Evolutionary conservation across 1,140 invertebrate species (phyloP).

Genomic region (Hyles euphorbiae): DNA sequence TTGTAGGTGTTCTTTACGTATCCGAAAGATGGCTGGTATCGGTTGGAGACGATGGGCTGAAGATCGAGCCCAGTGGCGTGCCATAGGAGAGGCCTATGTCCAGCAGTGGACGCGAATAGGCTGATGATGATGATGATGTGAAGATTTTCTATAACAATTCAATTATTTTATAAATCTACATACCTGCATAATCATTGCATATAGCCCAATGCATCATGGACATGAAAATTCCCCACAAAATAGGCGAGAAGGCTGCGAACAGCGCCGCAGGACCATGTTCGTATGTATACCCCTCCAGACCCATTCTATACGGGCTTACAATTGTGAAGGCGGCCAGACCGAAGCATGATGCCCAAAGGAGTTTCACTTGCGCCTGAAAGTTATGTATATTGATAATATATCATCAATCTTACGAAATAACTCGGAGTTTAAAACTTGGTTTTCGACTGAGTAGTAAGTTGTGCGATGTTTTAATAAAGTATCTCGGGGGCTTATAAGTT

Average conservation of each 20-base stretch:
- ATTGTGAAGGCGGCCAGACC: constrained; percentile 76
- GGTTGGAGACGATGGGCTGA: no score
- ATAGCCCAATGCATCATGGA: constrained; percentile 78
- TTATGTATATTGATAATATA: constrained; percentile 1
- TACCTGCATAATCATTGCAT: constrained; percentile 61
- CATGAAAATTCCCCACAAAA: constrained; percentile 82
- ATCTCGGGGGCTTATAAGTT: no score
- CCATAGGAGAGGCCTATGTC: no score
- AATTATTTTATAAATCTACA: background rate
- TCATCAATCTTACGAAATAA: constrained; percentile 3
- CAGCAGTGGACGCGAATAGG: no score
- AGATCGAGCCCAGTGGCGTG: no score
- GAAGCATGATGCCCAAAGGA: constrained; percentile 76
- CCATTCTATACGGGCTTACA: constrained; percentile 80
- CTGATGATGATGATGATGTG: no score
- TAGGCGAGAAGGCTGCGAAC: constrained; percentile 84
- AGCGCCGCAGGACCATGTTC: constrained; percentile 79
- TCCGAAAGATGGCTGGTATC: no score
- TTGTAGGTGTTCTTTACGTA: no score
- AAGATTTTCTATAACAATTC: background rate
- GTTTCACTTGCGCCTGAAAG: constrained; percentile 73
- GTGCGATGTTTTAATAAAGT: no score
- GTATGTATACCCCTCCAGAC: constrained; percentile 79
- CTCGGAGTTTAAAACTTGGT: background rate
- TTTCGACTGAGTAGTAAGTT: background rate